These are phyloP conservation scores for Hofmannophila pseudospretella DNA, from an alignment of 2,888 invertebrate genomes.

Conservation along the genomic window DNA sequence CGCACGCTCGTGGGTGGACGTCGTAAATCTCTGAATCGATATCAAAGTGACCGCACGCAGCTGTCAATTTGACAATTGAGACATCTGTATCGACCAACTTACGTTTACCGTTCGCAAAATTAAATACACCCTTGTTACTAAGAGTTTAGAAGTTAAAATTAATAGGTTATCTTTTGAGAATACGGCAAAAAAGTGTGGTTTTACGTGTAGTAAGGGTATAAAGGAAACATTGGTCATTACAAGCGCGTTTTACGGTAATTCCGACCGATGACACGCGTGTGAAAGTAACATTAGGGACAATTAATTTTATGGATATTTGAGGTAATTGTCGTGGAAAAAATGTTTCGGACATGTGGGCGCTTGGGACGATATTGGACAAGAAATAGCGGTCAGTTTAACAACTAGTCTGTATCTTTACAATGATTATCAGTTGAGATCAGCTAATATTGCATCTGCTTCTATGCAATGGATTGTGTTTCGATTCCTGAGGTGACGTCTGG, in stretches of 20 bases:
- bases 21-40: constrained; percentile 41
- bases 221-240: constrained; percentile 54
- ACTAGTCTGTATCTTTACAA: too few relatives aligned
- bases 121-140: constrained; percentile 3
- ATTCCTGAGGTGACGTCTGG: too few relatives aligned
- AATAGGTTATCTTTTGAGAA: neutral
- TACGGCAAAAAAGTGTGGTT: constrained; percentile 5
- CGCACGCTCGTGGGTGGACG: constrained; percentile 49
- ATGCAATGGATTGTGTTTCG: too few relatives aligned
- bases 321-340: constrained; percentile 69
- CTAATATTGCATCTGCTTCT: too few relatives aligned
- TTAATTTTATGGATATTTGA: constrained; percentile 65
- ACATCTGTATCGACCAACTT: constrained; percentile 37
- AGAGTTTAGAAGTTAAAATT: constrained; percentile 21
- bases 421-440: too few relatives aligned
- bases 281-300: constrained; percentile 56
- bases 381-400: too few relatives aligned
- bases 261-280: constrained; percentile 47
- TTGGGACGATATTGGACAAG: too few relatives aligned
- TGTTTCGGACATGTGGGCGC: constrained; percentile 44
- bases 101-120: neutral
- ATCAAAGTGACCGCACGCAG: constrained; percentile 57
- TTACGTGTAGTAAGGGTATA: constrained; percentile 23
- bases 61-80: constrained; percentile 65
- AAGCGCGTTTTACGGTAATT: constrained; percentile 46